These are phyloP conservation scores for Cephus pulcher DNA, from an alignment of 2,888 invertebrate genomes.

Conservation along the genomic window DNA sequence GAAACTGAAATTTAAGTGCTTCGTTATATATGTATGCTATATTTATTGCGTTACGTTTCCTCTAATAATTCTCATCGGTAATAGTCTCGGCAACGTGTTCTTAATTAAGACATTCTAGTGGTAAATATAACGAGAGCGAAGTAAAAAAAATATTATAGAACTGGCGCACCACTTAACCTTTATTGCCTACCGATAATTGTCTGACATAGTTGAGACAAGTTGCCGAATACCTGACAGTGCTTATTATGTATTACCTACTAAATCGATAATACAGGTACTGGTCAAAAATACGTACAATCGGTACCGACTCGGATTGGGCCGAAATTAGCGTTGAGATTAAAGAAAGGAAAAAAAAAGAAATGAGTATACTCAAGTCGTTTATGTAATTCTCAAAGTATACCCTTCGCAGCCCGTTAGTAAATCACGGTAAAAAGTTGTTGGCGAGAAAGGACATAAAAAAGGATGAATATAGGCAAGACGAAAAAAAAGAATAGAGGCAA, in stretches of 20 bases:
- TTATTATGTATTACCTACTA: constrained; percentile 27
- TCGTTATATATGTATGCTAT: neutral
- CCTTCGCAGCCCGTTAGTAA: neutral
- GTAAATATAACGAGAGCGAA: constrained; percentile 5
- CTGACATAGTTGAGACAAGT: constrained; percentile 19
- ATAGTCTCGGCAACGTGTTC: constrained; percentile 27
- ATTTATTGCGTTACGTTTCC: neutral
- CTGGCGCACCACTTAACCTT: constrained; percentile 28
- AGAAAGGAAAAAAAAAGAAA: neutral
- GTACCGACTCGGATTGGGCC: neutral
- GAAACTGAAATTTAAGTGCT: neutral
- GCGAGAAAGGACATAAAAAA: neutral
- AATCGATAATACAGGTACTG: constrained; percentile 20
- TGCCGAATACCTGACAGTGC: constrained; percentile 39
- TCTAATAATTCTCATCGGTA: neutral
- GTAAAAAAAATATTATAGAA: neutral
- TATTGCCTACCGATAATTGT: constrained; percentile 20
- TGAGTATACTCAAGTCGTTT: neutral
- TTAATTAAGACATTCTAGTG: constrained; percentile 50
- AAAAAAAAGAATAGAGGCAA: neutral
- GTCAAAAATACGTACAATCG: neutral
- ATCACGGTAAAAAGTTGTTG: neutral
- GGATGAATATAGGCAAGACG: neutral
- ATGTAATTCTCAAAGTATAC: neutral
- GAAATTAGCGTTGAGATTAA: neutral